These are phyloP conservation scores for Lutjanus erythropterus DNA, from an alignment of 2,113 vertebrate genomes.

Conservation along the genomic window DNA sequence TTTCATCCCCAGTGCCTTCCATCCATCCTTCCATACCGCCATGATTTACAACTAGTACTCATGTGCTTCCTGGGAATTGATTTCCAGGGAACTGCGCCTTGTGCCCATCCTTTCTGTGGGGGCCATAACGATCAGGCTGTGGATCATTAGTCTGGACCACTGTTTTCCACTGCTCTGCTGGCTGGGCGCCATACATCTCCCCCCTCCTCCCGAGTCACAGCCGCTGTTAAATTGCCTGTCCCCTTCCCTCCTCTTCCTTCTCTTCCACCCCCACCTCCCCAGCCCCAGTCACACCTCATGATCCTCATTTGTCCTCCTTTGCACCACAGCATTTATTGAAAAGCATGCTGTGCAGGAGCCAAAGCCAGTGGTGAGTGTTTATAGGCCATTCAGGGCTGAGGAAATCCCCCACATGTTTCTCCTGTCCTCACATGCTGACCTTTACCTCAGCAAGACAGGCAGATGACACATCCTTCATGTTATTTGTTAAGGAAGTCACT, in stretches of 20 bases:
- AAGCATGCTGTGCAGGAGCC: constrained; percentile 50
- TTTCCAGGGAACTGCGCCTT: constrained; percentile 80
- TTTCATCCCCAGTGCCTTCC: constrained; percentile 62
- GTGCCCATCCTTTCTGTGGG: constrained; percentile 81
- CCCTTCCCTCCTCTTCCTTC: constrained; percentile 63
- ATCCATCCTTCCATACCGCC: constrained; percentile 64
- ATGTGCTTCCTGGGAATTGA: constrained; percentile 83
- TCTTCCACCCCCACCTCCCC: constrained; percentile 45
- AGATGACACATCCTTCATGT: constrained; percentile 37
- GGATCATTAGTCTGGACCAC: constrained; percentile 87
- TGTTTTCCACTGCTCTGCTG: constrained; percentile 83
- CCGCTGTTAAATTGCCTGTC: constrained; percentile 75
- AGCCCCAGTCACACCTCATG: constrained; percentile 68
- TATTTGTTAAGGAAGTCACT: constrained; percentile 50
- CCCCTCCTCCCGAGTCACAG: constrained; percentile 65
- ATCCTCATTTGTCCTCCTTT: constrained; percentile 82
- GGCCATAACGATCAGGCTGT: constrained; percentile 83
- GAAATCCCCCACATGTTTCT: constrained; percentile 34
- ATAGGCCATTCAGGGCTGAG: constrained; percentile 34
- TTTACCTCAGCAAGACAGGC: constrained; percentile 48
- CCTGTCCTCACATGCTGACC: constrained; percentile 33
- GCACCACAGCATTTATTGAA: constrained; percentile 76
- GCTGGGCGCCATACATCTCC: constrained; percentile 81
- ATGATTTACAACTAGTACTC: constrained; percentile 82
- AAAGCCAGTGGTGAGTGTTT: constrained; percentile 48